Percentiles rank a stretch among this genome's conserved stretches.
Evolutionary conservation across 2,888 invertebrate genomes (phyloP).

Genomic region (Hemaris fuciformis): DNA sequence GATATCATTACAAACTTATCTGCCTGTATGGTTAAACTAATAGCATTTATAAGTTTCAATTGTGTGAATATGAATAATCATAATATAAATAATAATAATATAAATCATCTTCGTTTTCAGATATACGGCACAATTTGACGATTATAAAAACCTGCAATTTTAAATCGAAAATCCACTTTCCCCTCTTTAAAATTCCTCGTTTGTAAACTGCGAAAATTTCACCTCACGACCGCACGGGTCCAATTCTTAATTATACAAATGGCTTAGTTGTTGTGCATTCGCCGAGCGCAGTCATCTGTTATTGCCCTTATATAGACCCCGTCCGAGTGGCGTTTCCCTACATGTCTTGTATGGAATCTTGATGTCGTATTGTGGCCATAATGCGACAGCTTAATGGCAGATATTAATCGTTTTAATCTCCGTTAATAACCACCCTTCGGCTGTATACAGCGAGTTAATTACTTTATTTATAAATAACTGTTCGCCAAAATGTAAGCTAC

Average conservation of each 20-base stretch:
- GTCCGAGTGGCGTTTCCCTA: constrained; percentile 9
- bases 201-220: constrained; percentile 22
- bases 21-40: too few species aligned
- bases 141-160: too few species aligned
- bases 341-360: constrained; percentile 50
- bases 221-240: neutral
- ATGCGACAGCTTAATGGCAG: constrained; percentile 39
- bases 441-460: neutral
- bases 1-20: too few species aligned
- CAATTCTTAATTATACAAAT: constrained; percentile 9
- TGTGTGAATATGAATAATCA: too few species aligned
- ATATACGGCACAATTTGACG: too few species aligned
- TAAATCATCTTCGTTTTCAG: too few species aligned
- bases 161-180: neutral
- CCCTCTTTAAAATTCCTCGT: constrained; percentile 30
- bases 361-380: constrained; percentile 50
- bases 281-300: neutral
- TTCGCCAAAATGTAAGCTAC: neutral
- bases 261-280: neutral
- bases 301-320: constrained; percentile 14
- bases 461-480: constrained; percentile 6
- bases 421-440: constrained; percentile 12
- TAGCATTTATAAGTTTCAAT: too few species aligned
- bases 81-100: too few species aligned
- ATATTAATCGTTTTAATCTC: constrained; percentile 55